Conservation (phyloP, 2,113 vertebrate species). For the Dascyllus trimaculatus region DNA sequence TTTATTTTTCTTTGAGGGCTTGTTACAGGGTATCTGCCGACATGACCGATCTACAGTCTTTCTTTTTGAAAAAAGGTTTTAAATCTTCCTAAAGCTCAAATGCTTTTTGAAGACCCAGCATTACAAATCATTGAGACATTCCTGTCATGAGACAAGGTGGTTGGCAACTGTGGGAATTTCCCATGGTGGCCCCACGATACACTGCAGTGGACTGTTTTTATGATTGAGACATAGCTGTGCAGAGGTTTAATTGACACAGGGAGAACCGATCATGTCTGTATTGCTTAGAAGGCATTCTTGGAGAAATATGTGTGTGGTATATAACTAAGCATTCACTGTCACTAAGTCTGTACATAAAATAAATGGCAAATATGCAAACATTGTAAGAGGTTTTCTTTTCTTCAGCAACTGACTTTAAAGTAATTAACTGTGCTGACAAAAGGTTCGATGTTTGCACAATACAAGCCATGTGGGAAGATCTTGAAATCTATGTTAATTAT, state of each 20-base stretch:
- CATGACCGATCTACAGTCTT: not conserved
- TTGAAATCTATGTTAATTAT: not conserved
- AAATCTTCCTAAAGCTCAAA: not conserved
- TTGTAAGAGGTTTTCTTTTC: slow-evolving; percentile 13
- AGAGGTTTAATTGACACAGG: slow-evolving; percentile 1
- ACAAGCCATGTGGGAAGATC: not conserved
- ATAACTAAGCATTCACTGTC: slow-evolving; percentile 35
- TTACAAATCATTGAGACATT: not conserved
- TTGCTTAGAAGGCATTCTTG: slow-evolving; percentile 42
- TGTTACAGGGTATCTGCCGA: not conserved
- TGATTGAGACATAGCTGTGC: not conserved
- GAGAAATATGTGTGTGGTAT: slow-evolving; percentile 24
- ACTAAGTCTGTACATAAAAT: slow-evolving; percentile 41
- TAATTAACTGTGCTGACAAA: not conserved
- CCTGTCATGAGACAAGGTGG: not conserved
- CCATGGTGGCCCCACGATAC: not conserved
- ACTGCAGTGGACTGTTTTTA: not conserved
- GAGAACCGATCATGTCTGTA: slow-evolving; percentile 45
- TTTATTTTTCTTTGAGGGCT: too few relatives aligned
- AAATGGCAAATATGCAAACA: slow-evolving; percentile 25
- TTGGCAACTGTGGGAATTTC: not conserved
- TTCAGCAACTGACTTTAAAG: not conserved
- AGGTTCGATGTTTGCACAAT: not conserved
- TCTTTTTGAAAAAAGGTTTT: not conserved
- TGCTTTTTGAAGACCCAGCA: not conserved